Evolutionary conservation across 2,113 vertebrate species (phyloP).

Genomic region (Clinocottus analis): DNA sequence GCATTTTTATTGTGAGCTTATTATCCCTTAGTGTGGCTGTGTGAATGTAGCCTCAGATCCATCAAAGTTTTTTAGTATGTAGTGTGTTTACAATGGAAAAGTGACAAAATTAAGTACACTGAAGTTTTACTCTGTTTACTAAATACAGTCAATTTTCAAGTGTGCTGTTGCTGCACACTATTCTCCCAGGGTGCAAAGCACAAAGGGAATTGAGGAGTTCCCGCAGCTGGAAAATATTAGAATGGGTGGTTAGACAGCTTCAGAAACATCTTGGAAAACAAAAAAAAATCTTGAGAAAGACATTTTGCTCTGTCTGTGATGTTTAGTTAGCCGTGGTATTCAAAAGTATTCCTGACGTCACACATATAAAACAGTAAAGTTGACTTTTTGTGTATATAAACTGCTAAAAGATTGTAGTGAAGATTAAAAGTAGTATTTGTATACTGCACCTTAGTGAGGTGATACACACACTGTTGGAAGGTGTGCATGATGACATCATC

Average conservation of each 20-base stretch:
- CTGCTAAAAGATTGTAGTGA: background rate
- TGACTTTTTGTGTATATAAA: background rate
- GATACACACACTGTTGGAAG: slow-evolving; percentile 95
- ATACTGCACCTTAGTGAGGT: slow-evolving; percentile 90
- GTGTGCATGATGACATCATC: slow-evolving; percentile 97
- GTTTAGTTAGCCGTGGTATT: slow-evolving; percentile 19
- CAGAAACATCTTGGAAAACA: slow-evolving; percentile 19
- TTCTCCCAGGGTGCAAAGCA: slow-evolving; percentile 30
- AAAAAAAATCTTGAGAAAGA: slow-evolving; percentile 27
- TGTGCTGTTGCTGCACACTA: slow-evolving; percentile 11
- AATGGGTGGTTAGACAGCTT: slow-evolving; percentile 27
- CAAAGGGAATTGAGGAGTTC: slow-evolving; percentile 27
- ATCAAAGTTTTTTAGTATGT: background rate
- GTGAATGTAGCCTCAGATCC: background rate
- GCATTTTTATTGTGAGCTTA: background rate
- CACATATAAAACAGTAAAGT: background rate
- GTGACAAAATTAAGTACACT: background rate
- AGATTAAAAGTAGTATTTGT: background rate
- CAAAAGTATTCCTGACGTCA: slow-evolving; percentile 1
- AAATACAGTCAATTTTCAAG: background rate
- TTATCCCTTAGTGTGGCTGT: background rate
- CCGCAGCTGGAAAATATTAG: slow-evolving; percentile 47
- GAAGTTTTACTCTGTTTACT: background rate
- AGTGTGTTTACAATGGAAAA: background rate
- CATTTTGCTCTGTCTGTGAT: slow-evolving; percentile 14